Conservation (phyloP, 2,888 invertebrate genomes). For the Pharmacophagus antenor region DNA sequence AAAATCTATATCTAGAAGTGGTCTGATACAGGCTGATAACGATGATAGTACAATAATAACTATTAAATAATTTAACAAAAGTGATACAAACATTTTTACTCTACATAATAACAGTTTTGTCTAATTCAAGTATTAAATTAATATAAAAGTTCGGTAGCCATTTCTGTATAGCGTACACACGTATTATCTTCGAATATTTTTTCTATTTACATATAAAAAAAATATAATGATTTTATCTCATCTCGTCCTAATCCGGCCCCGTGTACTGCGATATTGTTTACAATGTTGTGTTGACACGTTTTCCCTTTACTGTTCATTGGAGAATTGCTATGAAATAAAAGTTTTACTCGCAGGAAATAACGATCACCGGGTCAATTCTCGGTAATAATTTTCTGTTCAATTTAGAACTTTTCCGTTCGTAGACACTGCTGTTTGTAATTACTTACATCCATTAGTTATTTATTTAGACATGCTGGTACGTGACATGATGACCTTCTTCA, state of each 20-base stretch:
- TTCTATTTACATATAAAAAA: no score
- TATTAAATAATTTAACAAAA: no score
- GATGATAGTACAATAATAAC: no score
- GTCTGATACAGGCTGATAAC: no score
- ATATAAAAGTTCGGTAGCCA: no score
- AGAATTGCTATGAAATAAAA: slow-evolving; percentile 31
- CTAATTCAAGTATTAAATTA: no score
- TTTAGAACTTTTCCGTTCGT: background rate
- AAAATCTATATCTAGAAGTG: no score
- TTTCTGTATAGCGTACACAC: no score
- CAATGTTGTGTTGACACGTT: slow-evolving; percentile 30
- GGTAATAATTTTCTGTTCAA: slow-evolving; percentile 17
- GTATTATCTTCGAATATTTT: no score
- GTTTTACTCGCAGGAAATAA: slow-evolving; percentile 23
- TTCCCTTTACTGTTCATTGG: slow-evolving; percentile 31
- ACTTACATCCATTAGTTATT: background rate
- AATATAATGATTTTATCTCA: no score
- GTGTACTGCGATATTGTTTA: slow-evolving; percentile 18
- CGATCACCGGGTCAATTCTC: slow-evolving; percentile 15
- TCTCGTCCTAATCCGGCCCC: background rate
- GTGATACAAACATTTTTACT: no score
- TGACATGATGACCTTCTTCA: background rate
- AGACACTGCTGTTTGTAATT: background rate
- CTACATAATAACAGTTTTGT: no score
- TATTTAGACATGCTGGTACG: background rate